A percentile compares a stretch with the other conserved stretches of the same genome.
Evolutionary conservation across 2,888 invertebrate genomes (phyloP).

Genomic region (Elysia crispata): DNA sequence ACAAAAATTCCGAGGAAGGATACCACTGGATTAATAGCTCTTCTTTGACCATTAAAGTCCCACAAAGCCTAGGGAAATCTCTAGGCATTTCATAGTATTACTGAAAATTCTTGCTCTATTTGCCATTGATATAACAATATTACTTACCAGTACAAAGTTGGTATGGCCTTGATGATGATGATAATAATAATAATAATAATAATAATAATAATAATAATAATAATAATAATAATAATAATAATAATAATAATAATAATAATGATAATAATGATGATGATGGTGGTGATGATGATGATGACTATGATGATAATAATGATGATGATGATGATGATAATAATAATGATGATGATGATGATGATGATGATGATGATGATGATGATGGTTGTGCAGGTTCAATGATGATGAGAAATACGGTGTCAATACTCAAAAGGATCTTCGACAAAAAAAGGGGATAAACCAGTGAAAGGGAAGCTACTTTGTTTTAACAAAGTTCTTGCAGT

Average conservation of each 20-base stretch:
- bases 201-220: slow-evolving; percentile 10
- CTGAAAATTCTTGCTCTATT: no score
- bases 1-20: no score
- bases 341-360: background rate
- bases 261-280: background rate
- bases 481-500: no score
- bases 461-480: no score
- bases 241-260: background rate
- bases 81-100: no score
- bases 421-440: background rate
- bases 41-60: no score
- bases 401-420: background rate
- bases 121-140: no score
- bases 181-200: slow-evolving; percentile 16
- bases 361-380: slow-evolving; percentile 20
- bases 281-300: background rate
- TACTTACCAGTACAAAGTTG: no score
- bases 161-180: slow-evolving; percentile 4
- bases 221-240: background rate
- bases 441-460: background rate
- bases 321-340: slow-evolving; percentile 11
- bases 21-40: no score
- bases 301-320: background rate
- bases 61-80: no score
- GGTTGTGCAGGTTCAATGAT: no score